These are phyloP conservation scores for Carduelis carduelis DNA, from an alignment of 2,797 vertebrate genomes.

Conservation along the genomic window DNA sequence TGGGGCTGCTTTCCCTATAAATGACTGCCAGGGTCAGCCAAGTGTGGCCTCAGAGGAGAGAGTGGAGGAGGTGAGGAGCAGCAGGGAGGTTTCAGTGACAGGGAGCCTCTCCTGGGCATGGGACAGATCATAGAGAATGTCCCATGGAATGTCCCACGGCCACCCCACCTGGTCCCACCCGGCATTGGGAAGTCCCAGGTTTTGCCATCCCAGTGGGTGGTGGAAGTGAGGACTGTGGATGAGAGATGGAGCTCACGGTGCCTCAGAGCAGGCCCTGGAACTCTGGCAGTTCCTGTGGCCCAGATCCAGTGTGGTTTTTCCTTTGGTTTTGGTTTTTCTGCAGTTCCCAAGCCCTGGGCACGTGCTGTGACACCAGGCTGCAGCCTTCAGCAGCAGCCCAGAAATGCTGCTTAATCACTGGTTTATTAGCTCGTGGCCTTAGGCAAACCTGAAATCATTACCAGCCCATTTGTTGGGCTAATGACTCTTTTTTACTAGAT, in stretches of 20 bases:
- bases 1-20: not conserved
- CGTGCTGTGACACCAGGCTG: not conserved
- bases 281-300: not conserved
- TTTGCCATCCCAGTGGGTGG: not conserved
- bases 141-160: not conserved
- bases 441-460: constrained; percentile 60
- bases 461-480: constrained; percentile 52
- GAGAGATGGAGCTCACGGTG: fast-evolving
- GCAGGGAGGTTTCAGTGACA: not conserved
- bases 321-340: not conserved
- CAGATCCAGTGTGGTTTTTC: not conserved
- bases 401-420: constrained; percentile 25
- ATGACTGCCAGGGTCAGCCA: not conserved
- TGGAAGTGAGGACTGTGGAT: not conserved
- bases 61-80: not conserved
- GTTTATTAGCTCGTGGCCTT: constrained; percentile 36
- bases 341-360: not conserved
- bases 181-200: not conserved
- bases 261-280: not conserved
- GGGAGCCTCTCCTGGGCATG: not conserved
- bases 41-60: not conserved
- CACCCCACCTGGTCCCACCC: fast-evolving
- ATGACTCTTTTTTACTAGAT: constrained; percentile 54
- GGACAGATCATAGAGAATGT: not conserved
- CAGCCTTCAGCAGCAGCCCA: not conserved